Base-by-base conservation (phyloP, 1,140 invertebrate genomes). In the Drosophila burlai region DNA sequence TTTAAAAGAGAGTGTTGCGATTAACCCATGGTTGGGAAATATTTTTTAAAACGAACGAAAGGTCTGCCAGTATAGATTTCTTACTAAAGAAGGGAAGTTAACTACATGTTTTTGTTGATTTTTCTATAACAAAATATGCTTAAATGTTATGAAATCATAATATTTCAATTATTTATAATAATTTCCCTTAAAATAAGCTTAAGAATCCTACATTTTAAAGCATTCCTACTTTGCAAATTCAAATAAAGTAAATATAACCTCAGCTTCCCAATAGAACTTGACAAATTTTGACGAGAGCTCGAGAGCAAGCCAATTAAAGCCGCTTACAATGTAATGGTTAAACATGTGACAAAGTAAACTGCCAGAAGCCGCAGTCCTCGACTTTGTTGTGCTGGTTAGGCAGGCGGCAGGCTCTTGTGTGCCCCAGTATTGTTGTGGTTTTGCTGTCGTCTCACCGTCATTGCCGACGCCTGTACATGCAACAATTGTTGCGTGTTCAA, bases 401-500 rank as follows among this genome's bases (percentile, higher is more conserved):
- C 24, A 11, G 16, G 15, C n/a, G 15, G 7, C 21, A 1, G 29
- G 24, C 31, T 47, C 31, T 45, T 63, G 24, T 60, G 38, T 47
- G 58, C n/a, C 60, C 45, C 31, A 43, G 24, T 69, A 49, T 52
- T 72, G 52, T 72, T 58, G 43, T 34, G 36, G 24, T 68, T 45
- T 65, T 49, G 50, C 18, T 60, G 66, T 42, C 67, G 69, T 49
- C 69, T 61, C 52, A 59, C 66, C 75, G 68, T 74, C 76, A 74
- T 31, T 80, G 68, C 58, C 77, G 77, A 80, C 76, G 76, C 76
- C 76, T 80, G 42, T 43, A 61, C 77, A 89, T 89, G 85, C 85
- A 90, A 89, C 85, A 89, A 89, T 89, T 89, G 85, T 90, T 89
- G 85, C 85, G 68, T 89, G 85, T 73, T 85, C 79, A 75, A 69